Base-by-base conservation (phyloP, 1,140 invertebrate species). In the Antheraea pernyi region DNA sequence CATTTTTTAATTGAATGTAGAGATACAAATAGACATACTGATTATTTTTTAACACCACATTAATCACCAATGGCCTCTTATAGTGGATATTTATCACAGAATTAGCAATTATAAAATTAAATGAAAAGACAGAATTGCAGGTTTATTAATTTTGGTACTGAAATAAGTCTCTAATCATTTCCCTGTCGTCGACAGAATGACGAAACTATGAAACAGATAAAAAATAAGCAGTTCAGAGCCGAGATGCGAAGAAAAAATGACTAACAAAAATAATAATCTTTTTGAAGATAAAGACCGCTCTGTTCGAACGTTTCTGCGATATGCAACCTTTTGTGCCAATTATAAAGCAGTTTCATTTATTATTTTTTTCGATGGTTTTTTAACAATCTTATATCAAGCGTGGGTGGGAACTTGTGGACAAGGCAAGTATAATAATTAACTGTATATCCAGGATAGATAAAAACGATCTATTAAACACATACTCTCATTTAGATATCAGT, bases 321-420 rank as follows among this genome's bases (percentile, higher is more conserved):
- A 85, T 77, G 77, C 78, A 73, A 81, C 86, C 89, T 91, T 88
- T 88, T 91, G 87, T 89, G 89, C 89, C 89, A 91, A 91, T 91
- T 89, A 89, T 86, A 74, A 82, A 79, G 77, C 72, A 71, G 71
- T 85, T 84, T 53, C 83, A 85, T 83, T 83, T 68, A 48, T 62
- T 65, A 68, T 72, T 76, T 81, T 83, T 79, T 81, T 77, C 59
- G 5, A 69, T 76, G 72, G 58, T 53, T 53, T 53, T 53, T 53
- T 53, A 73, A 78, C 68, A 70, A 60, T 68, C 59, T n/a, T 18
- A 19, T 80, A 76, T 81, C 79, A 83, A 73, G 70, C 72, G 79
- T 84, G 83, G 85, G 82, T 84, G 85, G 83, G 84, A 86, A 86
- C 78, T 83, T 78, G 70, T 79, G 75, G 76, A 79, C 68, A 74